phyloP scores from a whole-genome alignment of 1,140 invertebrate genomes.

The Heliothis subflexa region DNA sequence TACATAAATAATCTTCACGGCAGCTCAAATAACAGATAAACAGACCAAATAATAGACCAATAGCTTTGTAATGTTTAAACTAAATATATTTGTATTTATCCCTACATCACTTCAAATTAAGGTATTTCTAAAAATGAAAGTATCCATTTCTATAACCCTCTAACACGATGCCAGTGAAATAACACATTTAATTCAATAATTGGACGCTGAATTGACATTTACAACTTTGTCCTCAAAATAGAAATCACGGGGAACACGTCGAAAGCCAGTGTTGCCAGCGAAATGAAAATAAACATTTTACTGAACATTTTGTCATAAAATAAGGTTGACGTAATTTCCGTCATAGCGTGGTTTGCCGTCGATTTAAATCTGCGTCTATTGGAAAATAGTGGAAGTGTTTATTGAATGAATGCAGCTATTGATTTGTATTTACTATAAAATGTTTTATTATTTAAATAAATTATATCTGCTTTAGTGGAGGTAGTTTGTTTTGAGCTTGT shows the following conservation, averaged over 20 bases:
- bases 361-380: conserved; percentile 1
- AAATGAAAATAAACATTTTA: conserved; percentile 27
- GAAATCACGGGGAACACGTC: conserved; percentile 8
- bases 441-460: not conserved
- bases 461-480: not conserved
- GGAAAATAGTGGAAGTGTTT: conserved; percentile 6
- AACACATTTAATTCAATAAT: conserved; percentile 20
- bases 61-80: no score
- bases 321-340: conserved; percentile 34
- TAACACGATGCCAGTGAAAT: not conserved
- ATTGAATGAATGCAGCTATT: conserved; percentile 11
- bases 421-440: conserved; percentile 15
- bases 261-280: conserved; percentile 14
- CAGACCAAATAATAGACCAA: no score
- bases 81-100: no score
- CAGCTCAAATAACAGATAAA: no score
- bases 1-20: no score
- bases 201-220: conserved; percentile 8
- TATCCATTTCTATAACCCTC: no score
- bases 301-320: conserved; percentile 22
- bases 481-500: not conserved
- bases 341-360: not conserved
- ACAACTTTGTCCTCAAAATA: conserved; percentile 4
- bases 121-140: no score
- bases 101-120: no score